phyloP scores from a whole-genome alignment of 37 sponge, comb jelly and placozoan species.

The Tethya wilhelma region DNA sequence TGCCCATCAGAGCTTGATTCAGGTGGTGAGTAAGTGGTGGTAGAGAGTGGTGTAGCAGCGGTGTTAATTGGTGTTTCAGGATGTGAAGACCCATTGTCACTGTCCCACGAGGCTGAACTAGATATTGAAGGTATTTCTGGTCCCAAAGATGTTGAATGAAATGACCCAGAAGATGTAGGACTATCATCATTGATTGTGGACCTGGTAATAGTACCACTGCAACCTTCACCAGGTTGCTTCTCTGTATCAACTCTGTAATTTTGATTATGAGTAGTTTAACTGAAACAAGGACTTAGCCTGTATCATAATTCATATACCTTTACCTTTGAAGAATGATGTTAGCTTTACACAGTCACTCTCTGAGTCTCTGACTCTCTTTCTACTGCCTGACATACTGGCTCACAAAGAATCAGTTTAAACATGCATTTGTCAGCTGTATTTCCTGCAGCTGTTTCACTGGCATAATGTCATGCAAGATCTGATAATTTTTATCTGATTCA shows the following conservation, averaged over 20 bases:
- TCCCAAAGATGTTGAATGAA: background rate
- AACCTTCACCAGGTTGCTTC: background rate
- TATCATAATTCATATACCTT: background rate
- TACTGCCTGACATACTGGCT: background rate
- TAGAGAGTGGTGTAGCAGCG: background rate
- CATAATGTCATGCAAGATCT: background rate
- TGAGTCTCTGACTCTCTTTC: background rate
- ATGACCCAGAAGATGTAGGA: no score
- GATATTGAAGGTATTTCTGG: background rate
- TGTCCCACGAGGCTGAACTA: no score
- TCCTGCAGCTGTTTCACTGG: background rate
- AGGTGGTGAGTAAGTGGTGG: background rate
- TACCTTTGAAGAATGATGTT: background rate
- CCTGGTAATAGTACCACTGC: background rate
- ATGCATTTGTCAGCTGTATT: slow-evolving; percentile 1
- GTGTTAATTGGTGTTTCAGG: background rate
- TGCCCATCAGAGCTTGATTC: background rate
- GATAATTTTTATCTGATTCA: no score
- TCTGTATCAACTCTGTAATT: background rate
- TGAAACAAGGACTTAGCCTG: background rate
- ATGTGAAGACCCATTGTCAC: background rate
- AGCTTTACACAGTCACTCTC: background rate
- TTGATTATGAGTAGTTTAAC: background rate
- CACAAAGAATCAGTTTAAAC: background rate
- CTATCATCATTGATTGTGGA: no score